Percentiles rank a stretch among this genome's conserved stretches.
Conservation (phyloP, 2,113 vertebrate species). For the Dolichotis patagonum region DNA sequence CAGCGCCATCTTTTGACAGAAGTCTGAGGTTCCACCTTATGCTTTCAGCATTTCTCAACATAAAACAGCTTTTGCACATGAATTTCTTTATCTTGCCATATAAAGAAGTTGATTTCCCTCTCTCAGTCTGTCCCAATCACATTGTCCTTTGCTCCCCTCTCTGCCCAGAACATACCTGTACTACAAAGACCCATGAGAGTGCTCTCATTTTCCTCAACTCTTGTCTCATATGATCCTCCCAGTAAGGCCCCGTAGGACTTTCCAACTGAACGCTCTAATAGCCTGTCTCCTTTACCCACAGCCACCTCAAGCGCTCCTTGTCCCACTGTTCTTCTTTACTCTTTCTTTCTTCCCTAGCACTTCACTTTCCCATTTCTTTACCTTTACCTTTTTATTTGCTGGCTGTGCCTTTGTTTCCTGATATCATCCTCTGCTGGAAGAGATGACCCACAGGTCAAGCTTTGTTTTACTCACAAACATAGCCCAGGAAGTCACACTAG, state of each 20-base stretch:
- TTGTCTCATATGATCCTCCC: neutral
- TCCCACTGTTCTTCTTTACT: accelerated
- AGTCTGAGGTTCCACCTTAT: neutral
- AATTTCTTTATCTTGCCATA: neutral
- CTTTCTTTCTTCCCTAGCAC: neutral
- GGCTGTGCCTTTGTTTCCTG: neutral
- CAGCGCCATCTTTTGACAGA: too few relatives aligned
- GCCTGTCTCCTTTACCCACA: neutral
- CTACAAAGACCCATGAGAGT: neutral
- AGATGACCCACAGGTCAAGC: neutral
- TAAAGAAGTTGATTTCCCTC: accelerated
- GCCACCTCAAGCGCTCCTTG: neutral
- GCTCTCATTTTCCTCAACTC: neutral
- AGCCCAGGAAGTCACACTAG: neutral
- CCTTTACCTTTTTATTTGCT: neutral
- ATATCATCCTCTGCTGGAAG: neutral
- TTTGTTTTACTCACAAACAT: neutral
- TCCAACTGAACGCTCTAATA: accelerated
- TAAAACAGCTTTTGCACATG: accelerated
- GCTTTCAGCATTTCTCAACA: too few relatives aligned
- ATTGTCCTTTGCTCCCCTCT: neutral
- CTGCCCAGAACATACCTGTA: neutral
- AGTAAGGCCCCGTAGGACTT: neutral
- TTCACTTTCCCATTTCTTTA: neutral
- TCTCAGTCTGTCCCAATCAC: neutral